Evolutionary conservation across 1,140 invertebrate genomes (phyloP), one percentile per base, ranked within the genome.

Genomic region (Coenobita brevimanus): DNA sequence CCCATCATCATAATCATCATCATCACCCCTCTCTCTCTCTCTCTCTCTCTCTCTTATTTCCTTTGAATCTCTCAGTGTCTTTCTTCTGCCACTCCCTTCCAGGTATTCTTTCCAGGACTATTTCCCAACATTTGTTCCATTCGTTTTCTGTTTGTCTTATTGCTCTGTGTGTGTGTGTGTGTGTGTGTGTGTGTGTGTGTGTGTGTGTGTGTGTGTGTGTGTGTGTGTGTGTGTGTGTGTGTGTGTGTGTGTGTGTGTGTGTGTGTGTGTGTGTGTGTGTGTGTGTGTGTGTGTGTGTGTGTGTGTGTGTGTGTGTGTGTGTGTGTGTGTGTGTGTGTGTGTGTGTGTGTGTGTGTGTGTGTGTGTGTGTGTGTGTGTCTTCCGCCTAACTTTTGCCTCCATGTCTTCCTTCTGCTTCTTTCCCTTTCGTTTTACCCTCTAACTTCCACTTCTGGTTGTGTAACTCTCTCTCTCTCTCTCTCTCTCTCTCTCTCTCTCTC

Each of bases 151-250:
- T n/a, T n/a, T n/a, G n/a, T n/a, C n/a, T n/a, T n/a, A n/a, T n/a
- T n/a, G n/a, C n/a, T n/a, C n/a, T n/a, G n/a, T n/a, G n/a, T n/a
- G n/a, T n/a, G n/a, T 17, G 33, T 71, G 27, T 30, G 27, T 71
- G 15, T 69, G 4, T 2, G 64, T 69, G 4, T 69, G 33, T 69
- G 4, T 69, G 33, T 69, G 33, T 71, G 36, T 71, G 36, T 71
- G 36, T 71, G 15, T 71, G 36, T 71, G 36, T 71, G 36, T 71
- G 36, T 71, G 36, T 71, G 36, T 71, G 36, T 33, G 36, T 71
- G 36, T 71, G 36, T 71, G 36, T 71, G 36, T 71, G 36, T 71
- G 36, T 71, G 36, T 71, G 36, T 71, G 36, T 71, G 36, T 71
- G 36, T 71, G 36, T 71, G 36, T 71, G 36, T 71, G 36, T 71